Evolutionary conservation across 2,113 vertebrate species (phyloP), one percentile per base, ranked within the genome.

Genomic region (Myrmecophaga tridactyla): DNA sequence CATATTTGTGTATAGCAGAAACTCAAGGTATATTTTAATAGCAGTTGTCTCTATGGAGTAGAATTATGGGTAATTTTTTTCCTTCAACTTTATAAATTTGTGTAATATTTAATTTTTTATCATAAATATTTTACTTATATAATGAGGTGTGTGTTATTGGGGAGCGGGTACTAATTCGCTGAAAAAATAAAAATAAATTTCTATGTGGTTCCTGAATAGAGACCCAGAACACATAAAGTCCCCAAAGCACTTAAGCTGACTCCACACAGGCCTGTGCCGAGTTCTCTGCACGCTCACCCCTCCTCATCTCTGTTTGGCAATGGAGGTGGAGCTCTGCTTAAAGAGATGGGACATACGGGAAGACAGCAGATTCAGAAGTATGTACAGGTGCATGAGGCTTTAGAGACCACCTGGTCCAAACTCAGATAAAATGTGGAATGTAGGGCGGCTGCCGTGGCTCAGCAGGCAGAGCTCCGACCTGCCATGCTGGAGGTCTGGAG

Each of bases 101-200:
- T 88, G 39, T 89, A 69, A 75, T 63, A 78, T 63, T 89, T 89
- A 62, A 82, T 75, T 89, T 82, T 17, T 67, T 83, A 76, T 58
- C 39, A 8, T 76, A 70, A 51, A 18, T 65, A 36, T 67, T 27
- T 86, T 60, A 88, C 43, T 92, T 88, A 1, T 78, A 63, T 62
- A 92, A 76, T 53, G 76, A 15, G 3, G 10, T 6, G 13, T 53
- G 48, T 51, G n/a, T n/a, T n/a, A n/a, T n/a, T 58, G 53, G 13
- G 17, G 41, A 15, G 7, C 14, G 31, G 11, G 12, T 62, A 25
- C 31, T 86, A 84, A 34, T 96, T 89, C 2, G 36, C 41, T 53
- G 58, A 86, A 89, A 92, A 89, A 83, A 27, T 43, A 83, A 92
- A 95, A 95, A 83, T 60, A 91, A 87, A 89, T 46, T 25, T 56